Percentiles rank a stretch among this genome's conserved stretches.
These are phyloP conservation scores for Stegophylla sp. DNA, from an alignment of 2,888 invertebrate species.

Conservation along the genomic window DNA sequence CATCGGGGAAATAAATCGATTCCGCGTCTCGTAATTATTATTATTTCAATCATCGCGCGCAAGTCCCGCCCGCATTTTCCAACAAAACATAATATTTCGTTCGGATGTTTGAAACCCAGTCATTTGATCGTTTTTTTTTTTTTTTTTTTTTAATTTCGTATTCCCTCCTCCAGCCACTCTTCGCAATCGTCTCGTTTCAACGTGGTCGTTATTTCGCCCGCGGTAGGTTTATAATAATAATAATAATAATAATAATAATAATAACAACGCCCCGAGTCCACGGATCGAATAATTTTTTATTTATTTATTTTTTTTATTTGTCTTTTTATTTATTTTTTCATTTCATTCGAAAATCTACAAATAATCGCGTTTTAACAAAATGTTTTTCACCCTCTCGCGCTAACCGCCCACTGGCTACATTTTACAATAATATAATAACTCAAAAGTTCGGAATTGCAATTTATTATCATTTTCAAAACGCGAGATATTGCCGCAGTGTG, in stretches of 20 bases:
- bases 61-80: not conserved
- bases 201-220: not conserved
- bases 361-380: too few species aligned
- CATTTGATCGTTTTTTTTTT: not conserved
- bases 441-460: too few species aligned
- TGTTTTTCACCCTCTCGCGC: too few species aligned
- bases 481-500: too few species aligned
- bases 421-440: too few species aligned
- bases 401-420: too few species aligned
- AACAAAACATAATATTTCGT: slow-evolving; percentile 30
- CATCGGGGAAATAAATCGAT: slow-evolving; percentile 10
- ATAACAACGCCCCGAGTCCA: too few species aligned
- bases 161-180: not conserved
- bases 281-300: not conserved
- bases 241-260: too few species aligned
- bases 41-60: not conserved
- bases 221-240: not conserved
- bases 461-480: too few species aligned
- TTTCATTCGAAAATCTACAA: not conserved
- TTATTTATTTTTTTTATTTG: too few species aligned
- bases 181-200: not conserved
- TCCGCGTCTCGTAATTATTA: slow-evolving; percentile 15
- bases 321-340: too few species aligned
- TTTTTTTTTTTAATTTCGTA: slow-evolving; percentile 4
- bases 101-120: slow-evolving; percentile 7